Percentiles rank a stretch among this genome's conserved stretches.
Evolutionary conservation across 2,888 invertebrate genomes (phyloP).

Genomic region (Aporophyla lueneburgensis): DNA sequence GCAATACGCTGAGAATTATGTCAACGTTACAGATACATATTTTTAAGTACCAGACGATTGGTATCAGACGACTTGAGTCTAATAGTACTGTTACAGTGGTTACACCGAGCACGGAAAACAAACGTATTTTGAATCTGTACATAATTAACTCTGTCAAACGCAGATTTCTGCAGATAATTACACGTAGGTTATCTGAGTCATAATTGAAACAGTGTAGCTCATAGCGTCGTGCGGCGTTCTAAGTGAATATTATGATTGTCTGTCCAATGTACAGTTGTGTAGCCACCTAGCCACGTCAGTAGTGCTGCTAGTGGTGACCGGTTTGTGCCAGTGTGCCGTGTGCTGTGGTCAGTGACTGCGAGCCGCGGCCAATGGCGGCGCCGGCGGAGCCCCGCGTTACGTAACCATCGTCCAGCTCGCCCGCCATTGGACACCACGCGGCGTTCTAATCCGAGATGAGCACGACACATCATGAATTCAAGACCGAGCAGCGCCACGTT

Average conservation of each 20-base stretch:
- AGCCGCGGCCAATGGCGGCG: slow-evolving; percentile 58
- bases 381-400: slow-evolving; percentile 38
- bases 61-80: not conserved
- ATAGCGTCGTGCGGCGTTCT: not conserved
- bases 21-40: slow-evolving; percentile 10
- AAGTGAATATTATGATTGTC: not conserved
- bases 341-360: slow-evolving; percentile 56
- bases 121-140: not conserved
- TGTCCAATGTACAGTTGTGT: slow-evolving; percentile 13
- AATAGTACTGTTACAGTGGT: not conserved
- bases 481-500: slow-evolving; percentile 4
- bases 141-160: slow-evolving; percentile 7
- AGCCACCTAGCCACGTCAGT: slow-evolving; percentile 17
- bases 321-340: slow-evolving; percentile 33
- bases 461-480: slow-evolving; percentile 11
- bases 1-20: slow-evolving; percentile 18
- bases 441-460: slow-evolving; percentile 8
- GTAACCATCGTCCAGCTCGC: slow-evolving; percentile 25
- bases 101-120: not conserved
- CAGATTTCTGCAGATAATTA: slow-evolving; percentile 11
- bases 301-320: slow-evolving; percentile 3
- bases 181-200: not conserved
- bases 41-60: not conserved
- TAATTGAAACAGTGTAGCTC: not conserved
- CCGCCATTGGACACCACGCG: slow-evolving; percentile 46